phyloP scores from a whole-genome alignment of 2,888 invertebrate species.

The Rotaria sp. region DNA sequence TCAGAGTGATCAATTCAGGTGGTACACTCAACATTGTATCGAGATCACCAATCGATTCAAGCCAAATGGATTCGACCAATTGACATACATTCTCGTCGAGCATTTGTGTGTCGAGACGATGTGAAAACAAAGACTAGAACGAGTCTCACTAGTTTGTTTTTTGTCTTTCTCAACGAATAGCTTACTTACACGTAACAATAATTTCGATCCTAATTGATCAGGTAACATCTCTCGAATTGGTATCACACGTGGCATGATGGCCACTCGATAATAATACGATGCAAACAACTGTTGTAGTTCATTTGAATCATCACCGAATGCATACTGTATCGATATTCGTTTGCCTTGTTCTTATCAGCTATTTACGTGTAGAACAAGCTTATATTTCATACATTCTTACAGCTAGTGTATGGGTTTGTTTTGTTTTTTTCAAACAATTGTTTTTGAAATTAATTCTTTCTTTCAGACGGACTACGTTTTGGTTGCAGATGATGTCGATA shows the following conservation, averaged over 20 bases:
- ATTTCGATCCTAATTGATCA: background rate
- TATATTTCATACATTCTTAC: too few relatives aligned
- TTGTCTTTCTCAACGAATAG: background rate
- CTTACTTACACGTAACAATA: background rate
- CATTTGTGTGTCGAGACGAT: background rate
- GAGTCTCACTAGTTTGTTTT: background rate
- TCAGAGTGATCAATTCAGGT: background rate
- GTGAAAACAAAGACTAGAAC: background rate
- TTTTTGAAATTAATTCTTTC: too few relatives aligned
- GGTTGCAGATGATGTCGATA: too few relatives aligned
- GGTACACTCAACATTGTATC: conserved; percentile 42
- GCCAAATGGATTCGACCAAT: conserved; percentile 49
- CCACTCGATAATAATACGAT: background rate
- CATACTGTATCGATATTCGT: background rate
- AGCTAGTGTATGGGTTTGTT: too few relatives aligned
- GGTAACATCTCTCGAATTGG: background rate
- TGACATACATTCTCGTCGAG: conserved; percentile 42
- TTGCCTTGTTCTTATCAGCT: background rate
- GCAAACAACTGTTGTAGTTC: background rate
- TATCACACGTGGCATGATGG: background rate
- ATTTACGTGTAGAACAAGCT: too few relatives aligned
- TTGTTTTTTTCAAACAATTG: too few relatives aligned
- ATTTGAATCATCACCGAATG: background rate
- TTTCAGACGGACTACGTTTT: too few relatives aligned
- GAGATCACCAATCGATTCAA: conserved; percentile 48